Base-by-base conservation (phyloP, 2,888 invertebrate species). In the Thymelicus sylvestris region DNA sequence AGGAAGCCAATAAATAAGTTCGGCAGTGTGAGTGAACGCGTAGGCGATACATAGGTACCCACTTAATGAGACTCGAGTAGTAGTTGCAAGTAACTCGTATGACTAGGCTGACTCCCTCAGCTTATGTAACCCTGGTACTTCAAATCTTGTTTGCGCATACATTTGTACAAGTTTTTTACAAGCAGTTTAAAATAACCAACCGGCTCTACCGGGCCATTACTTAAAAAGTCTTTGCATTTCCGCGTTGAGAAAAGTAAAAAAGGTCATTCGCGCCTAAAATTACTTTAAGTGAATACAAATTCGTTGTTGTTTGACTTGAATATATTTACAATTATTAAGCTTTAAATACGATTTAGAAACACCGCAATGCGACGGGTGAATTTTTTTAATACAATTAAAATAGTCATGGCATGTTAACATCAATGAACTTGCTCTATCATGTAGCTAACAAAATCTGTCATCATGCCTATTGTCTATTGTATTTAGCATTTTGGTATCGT, bases 171-270 rank as follows among this genome's bases (percentile, higher is more conserved):
- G 86, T 88, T 91, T 89, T 90, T 90, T 84, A 80, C 73, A 76
- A 66, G 79, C 82, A 78, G 84, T 87, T 90, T 86, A 90, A 91
- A 91, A 90, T 88, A 78, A 90, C 85, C 80, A 89, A 92, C 92
- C 90, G 86, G 92, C 86, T 88, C 81, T 88, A 88, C 89, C 74
- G 78, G 88, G 80, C 83, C 84, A 85, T 87, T 88, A 89, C 85
- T 89, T 88, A 86, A 90, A 90, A 88, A 83, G 81, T 86, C 89
- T 88, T 89, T 89, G 88, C 90, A 89, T 93, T 93, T 93, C 92
- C 93, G 90, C 88, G 83, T 91, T 85, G 80, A 84, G 85, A 89
- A 90, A 90, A 88, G 82, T 87, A 88, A 89, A 89, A 83, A 89
- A 88, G 85, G 85, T 87, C 87, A 86, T 90, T 90, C 86, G 86